Evolutionary conservation across 2,113 vertebrate genomes (phyloP), one percentile per base, ranked within the genome.

Genomic region (Sprattus sprattus): DNA sequence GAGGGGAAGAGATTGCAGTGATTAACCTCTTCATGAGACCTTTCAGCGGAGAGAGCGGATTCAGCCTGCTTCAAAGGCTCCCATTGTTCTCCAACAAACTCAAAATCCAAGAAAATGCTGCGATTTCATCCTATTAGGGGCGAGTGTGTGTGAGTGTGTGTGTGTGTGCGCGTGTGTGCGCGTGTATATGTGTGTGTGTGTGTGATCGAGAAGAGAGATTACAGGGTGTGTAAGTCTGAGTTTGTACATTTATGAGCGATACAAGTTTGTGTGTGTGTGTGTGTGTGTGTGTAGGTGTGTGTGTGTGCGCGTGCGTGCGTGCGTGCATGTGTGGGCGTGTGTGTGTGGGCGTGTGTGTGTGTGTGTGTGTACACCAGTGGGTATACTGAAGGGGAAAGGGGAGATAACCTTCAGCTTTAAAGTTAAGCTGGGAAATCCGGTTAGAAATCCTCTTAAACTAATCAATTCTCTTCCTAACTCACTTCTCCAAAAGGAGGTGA

Each of bases 351-450:
- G 11, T 15, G 28, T 78, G 28, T 32, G 25, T 67, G n/a, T 28
- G 64, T 28, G 64, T 28, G 64, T 67, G 64, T 28, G 7, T 13
- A 3, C 15, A 60, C 3, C 20, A n/a, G 54, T 20, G 20, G 18
- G 54, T 60, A 60, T 0, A 67, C n/a, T 67, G 64, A 67, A 28
- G 64, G 64, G 71, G 25, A 78, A 39, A 39, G 71, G 25, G 22
- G 64, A 78, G 71, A 78, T 78, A 78, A 78, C 71, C 71, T 78
- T 78, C 71, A 39, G 71, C 71, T 78, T 78, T 15, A 78, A 78
- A 39, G 25, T 39, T 44, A 78, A 78, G 71, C 71, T 78, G 71
- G 7, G 25, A 71, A 71, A 71, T 71, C 64, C 64, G 8, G 7
- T 71, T 28, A 28, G 25, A 78, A 78, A 78, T 78, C 71, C 71